A percentile compares a stretch with the other conserved stretches of the same genome.
Evolutionary conservation across 2,797 vertebrate genomes (phyloP).

Genomic region (Tragopan temminckii): DNA sequence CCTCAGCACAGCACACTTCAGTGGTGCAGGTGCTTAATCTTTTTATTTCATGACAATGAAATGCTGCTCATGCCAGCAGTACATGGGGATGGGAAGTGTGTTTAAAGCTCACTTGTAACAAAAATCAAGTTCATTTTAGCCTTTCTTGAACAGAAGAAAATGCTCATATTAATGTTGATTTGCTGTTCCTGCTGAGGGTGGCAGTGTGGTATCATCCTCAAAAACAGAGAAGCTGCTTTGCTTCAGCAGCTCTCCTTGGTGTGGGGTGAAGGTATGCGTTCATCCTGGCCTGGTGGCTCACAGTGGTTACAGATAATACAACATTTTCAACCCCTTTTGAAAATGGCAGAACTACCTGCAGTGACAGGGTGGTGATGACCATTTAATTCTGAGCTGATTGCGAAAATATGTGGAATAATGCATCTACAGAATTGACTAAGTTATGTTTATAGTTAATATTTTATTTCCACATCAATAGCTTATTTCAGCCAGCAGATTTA

Average conservation of each 20-base stretch:
- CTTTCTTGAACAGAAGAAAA: fast-evolving
- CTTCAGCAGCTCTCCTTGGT: not conserved
- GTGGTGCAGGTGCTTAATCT: not conserved
- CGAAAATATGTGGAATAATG: not conserved
- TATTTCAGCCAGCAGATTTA: not conserved
- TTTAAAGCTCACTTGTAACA: not conserved
- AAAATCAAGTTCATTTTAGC: not conserved
- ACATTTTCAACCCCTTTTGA: fast-evolving
- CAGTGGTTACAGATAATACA: fast-evolving
- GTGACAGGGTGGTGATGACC: fast-evolving
- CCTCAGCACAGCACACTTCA: not conserved
- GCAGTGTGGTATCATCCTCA: slow-evolving; percentile 29
- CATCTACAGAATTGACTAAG: fast-evolving
- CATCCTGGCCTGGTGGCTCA: fast-evolving
- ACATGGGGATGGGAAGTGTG: not conserved
- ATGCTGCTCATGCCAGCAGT: not conserved
- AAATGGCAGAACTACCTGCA: not conserved
- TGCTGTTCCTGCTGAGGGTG: slow-evolving; percentile 45
- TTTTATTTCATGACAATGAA: not conserved
- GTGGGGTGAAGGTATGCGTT: fast-evolving
- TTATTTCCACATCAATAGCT: not conserved
- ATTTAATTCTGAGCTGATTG: not conserved
- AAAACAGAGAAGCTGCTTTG: not conserved
- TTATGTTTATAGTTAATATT: not conserved
- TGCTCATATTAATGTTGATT: fast-evolving